Evolutionary conservation across 2,113 vertebrate species (phyloP), one percentile per base, ranked within the genome.

Genomic region (Martes martes): DNA sequence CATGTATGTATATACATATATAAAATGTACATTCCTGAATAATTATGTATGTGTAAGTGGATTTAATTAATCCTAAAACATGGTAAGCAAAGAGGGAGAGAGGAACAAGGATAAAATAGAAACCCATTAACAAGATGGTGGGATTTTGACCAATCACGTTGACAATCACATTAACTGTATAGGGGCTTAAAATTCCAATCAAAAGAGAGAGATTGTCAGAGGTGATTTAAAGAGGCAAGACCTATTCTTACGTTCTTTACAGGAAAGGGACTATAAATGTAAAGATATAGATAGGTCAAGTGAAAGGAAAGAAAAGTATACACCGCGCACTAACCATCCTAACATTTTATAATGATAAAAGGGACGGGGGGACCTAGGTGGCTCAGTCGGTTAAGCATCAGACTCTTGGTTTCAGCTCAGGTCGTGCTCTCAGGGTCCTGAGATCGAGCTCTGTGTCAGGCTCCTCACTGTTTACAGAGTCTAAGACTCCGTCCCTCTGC

Each of bases 1-100:
- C 1, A 8, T 10, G 16, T 69, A 3, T 18, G 7, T 9, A 7
- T 9, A 4, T 8, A 3, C 4, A n/a, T 36, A 7, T 18, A 0
- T 45, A 28, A 2, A 26, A 67, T 5, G 1, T n/a, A 9, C 57
- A 1, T 26, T 69, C 79, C 8, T 65, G 69, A 23, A 26, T 28
- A 15, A n/a, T 42, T 36, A 69, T 1, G 24, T 23, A 57, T 36
- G 16, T 23, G 13, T 47, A 5, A n/a, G 19, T 47, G 59, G 42
- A n/a, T 52, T 31, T 80, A 6, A 28, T 8, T 24, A 69, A 59
- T 31, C n/a, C 45, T 67, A 33, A 87, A 82, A 26, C 36, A n/a
- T 33, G 50, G 39, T 61, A 67, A 83, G 69, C 42, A 63, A 19
- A 16, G n/a, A 47, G 5, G 24, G 76, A 39, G 59, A 52, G 24